Percentiles rank a stretch among this genome's conserved stretches.
These are phyloP conservation scores for Tachysurus vachellii DNA, from an alignment of 2,113 vertebrate genomes.

Conservation along the genomic window DNA sequence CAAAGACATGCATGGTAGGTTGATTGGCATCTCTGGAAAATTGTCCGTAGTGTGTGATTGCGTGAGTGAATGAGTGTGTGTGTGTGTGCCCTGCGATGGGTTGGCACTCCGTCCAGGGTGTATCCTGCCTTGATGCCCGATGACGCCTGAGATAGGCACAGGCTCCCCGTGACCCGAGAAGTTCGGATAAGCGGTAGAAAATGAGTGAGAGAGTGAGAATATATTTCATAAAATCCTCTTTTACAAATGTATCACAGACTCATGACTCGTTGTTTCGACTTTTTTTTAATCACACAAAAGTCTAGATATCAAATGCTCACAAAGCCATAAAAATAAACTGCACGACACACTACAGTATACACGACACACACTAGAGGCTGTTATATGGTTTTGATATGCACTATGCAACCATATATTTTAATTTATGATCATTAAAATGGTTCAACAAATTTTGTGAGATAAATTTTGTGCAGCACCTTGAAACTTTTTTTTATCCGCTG, in stretches of 20 bases:
- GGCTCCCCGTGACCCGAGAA: no score
- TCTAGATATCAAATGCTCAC: not conserved
- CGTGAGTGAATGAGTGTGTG: no score
- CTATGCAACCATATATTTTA: not conserved
- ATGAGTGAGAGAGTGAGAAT: no score
- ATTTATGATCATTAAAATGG: not conserved
- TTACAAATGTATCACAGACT: not conserved
- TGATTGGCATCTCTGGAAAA: no score
- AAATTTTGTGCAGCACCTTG: not conserved
- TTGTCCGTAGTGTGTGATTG: no score
- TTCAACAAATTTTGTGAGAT: not conserved
- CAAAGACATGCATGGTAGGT: no score
- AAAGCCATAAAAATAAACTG: not conserved
- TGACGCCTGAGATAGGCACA: no score
- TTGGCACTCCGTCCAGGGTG: no score
- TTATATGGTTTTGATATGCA: not conserved
- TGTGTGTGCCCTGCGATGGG: no score
- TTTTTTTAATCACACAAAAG: not conserved
- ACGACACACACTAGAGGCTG: no score
- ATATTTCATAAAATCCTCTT: not conserved
- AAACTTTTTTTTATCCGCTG: not conserved
- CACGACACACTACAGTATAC: not conserved
- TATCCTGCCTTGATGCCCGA: no score
- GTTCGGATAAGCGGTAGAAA: no score
- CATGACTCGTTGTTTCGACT: not conserved